phyloP scores from a whole-genome alignment of 2,888 invertebrate genomes.

The Drosophila tripunctata region DNA sequence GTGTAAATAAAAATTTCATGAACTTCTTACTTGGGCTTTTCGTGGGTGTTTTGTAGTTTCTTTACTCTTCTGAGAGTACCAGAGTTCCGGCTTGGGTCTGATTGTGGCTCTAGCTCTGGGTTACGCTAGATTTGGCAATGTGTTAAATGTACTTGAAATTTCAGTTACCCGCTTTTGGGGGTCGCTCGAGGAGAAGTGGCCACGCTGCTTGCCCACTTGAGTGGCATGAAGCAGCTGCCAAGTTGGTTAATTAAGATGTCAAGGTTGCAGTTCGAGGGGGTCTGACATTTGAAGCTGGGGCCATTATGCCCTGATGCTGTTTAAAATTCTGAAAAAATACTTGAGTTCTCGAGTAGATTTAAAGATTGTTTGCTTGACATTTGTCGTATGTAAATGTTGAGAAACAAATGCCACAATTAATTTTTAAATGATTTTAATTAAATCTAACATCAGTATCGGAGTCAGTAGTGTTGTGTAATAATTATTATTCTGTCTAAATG shows the following conservation, averaged over 20 bases:
- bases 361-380: background rate
- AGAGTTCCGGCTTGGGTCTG: background rate
- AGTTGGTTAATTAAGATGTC: conserved; percentile 75
- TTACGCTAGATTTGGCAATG: conserved; percentile 77
- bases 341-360: background rate
- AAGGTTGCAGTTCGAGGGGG: conserved; percentile 54
- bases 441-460: too few species aligned
- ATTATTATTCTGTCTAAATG: too few species aligned
- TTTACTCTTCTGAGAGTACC: background rate
- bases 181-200: conserved; percentile 30
- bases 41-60: conserved; percentile 36
- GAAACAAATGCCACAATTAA: background rate
- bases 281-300: conserved; percentile 5
- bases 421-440: background rate
- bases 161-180: conserved; percentile 42
- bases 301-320: background rate
- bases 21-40: conserved; percentile 61
- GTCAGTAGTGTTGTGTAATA: too few species aligned
- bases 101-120: conserved; percentile 38
- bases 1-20: conserved; percentile 79
- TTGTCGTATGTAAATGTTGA: background rate
- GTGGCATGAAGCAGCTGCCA: conserved; percentile 63
- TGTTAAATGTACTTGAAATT: conserved; percentile 79
- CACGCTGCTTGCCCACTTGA: conserved; percentile 62
- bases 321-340: background rate